Percentiles rank a stretch among this genome's conserved stretches.
Conservation (phyloP, 37 sponge, comb jelly and placozoan species). For the Petrosia ficiformis region DNA sequence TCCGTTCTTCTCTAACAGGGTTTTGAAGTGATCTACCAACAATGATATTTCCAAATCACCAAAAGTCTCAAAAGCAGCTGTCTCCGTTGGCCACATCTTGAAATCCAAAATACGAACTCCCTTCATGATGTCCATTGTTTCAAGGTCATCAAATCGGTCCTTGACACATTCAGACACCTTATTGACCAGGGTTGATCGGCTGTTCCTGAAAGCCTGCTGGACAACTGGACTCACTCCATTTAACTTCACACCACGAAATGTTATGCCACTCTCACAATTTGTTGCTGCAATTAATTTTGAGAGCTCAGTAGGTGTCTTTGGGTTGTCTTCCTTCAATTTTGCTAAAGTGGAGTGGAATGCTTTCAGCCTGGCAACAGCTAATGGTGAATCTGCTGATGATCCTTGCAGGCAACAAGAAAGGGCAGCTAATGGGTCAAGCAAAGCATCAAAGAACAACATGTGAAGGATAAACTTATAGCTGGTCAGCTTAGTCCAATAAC, state of each 20-base stretch:
- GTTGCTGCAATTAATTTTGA: not conserved
- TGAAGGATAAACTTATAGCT: too few species aligned
- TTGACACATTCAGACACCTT: not conserved
- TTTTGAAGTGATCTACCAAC: slow-evolving; percentile 14
- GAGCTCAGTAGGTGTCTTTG: slow-evolving; percentile 3
- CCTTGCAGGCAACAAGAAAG: too few species aligned
- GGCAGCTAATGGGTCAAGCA: too few species aligned
- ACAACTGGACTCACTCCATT: not conserved
- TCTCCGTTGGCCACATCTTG: not conserved
- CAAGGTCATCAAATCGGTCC: slow-evolving; percentile 14
- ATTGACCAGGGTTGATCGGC: slow-evolving; percentile 1
- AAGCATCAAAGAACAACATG: too few species aligned
- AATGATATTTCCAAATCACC: not conserved
- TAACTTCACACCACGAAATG: slow-evolving; percentile 16
- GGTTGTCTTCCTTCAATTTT: too few species aligned
- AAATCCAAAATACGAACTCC: slow-evolving; percentile 1
- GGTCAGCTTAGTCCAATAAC: too few species aligned
- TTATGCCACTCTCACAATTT: not conserved
- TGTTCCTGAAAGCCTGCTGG: slow-evolving; percentile 9
- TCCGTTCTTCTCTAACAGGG: not conserved
- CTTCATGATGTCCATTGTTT: not conserved
- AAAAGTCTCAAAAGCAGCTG: slow-evolving; percentile 3
- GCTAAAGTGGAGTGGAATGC: too few species aligned
- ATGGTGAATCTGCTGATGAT: too few species aligned
- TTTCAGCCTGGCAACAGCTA: too few species aligned